A percentile compares a stretch with the other conserved stretches of the same genome.
Evolutionary conservation across 2,888 invertebrate genomes (phyloP).

Genomic region (Diadegma fenestrale): DNA sequence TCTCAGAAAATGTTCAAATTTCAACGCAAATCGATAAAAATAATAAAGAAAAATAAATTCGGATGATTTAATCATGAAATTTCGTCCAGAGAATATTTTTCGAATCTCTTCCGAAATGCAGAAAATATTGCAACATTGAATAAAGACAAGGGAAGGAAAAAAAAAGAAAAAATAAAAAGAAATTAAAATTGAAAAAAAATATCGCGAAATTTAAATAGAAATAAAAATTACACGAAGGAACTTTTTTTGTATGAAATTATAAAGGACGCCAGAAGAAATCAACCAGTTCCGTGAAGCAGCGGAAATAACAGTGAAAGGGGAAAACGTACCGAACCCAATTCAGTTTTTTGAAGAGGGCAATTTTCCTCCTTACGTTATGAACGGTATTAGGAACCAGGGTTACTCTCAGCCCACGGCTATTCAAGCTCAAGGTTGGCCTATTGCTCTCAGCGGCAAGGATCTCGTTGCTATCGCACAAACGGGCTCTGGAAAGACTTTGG

Average conservation of each 20-base stretch:
- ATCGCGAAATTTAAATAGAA: not conserved
- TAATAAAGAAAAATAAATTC: not conserved
- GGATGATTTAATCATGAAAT: too few relatives aligned
- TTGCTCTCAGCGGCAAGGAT: slow-evolving; percentile 88
- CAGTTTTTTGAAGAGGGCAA: slow-evolving; percentile 82
- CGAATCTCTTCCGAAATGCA: too few relatives aligned
- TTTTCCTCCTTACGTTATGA: slow-evolving; percentile 80
- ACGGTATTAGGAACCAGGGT: slow-evolving; percentile 84
- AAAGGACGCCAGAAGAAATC: slow-evolving; percentile 80
- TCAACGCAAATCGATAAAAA: not conserved
- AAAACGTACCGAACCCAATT: slow-evolving; percentile 81
- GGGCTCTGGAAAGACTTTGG: slow-evolving; percentile 87
- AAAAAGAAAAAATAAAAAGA: not conserved
- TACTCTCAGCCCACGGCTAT: slow-evolving; percentile 88
- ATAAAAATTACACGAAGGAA: not conserved
- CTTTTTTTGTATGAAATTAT: slow-evolving; percentile 1
- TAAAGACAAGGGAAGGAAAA: too few relatives aligned
- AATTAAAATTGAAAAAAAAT: not conserved
- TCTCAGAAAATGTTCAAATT: too few relatives aligned
- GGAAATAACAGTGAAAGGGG: slow-evolving; percentile 82
- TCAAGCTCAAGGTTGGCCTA: slow-evolving; percentile 89
- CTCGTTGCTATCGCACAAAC: slow-evolving; percentile 89
- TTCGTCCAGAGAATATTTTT: too few relatives aligned
- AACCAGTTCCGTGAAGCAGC: slow-evolving; percentile 77
- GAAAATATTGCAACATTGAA: too few relatives aligned